Percentiles rank a stretch among this genome's conserved stretches.
Evolutionary conservation across 2,888 invertebrate genomes (phyloP).

Genomic region (Cepaea hortensis): DNA sequence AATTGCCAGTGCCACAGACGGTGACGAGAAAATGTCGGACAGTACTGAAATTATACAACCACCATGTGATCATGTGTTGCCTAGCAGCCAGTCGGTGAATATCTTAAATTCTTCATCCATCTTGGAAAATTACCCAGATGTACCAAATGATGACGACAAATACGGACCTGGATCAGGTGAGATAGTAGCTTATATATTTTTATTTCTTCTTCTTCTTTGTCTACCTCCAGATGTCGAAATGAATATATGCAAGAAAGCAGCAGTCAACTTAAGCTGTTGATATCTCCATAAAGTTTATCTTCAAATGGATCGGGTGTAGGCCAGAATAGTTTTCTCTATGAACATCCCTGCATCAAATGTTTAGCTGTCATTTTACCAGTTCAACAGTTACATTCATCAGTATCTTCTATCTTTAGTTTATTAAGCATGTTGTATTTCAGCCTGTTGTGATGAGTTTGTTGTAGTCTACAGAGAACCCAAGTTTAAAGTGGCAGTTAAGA

Average conservation of each 20-base stretch:
- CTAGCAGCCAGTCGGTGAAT: slow-evolving; percentile 54
- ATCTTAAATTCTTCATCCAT: slow-evolving; percentile 40
- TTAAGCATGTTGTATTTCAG: too few relatives aligned
- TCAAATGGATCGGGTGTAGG: too few relatives aligned
- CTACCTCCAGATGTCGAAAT: too few relatives aligned
- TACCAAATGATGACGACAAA: slow-evolving; percentile 32
- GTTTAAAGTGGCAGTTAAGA: slow-evolving; percentile 80
- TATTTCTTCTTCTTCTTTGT: neutral
- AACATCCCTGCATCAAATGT: too few relatives aligned
- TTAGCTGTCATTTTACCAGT: too few relatives aligned
- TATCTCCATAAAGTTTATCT: too few relatives aligned
- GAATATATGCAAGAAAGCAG: too few relatives aligned
- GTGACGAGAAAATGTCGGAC: slow-evolving; percentile 39
- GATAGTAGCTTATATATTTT: neutral
- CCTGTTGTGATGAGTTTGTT: slow-evolving; percentile 82
- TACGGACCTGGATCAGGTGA: slow-evolving; percentile 27
- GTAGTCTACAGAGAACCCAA: slow-evolving; percentile 82
- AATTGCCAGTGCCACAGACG: slow-evolving; percentile 56
- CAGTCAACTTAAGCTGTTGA: too few relatives aligned
- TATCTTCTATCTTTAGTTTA: too few relatives aligned
- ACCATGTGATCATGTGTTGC: slow-evolving; percentile 58
- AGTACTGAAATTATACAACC: slow-evolving; percentile 28
- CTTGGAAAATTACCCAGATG: slow-evolving; percentile 47
- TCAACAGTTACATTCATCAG: too few relatives aligned
- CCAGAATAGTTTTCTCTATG: too few relatives aligned